Conservation (phyloP, 1,140 invertebrate species). For the Bradysia coprophila region DNA sequence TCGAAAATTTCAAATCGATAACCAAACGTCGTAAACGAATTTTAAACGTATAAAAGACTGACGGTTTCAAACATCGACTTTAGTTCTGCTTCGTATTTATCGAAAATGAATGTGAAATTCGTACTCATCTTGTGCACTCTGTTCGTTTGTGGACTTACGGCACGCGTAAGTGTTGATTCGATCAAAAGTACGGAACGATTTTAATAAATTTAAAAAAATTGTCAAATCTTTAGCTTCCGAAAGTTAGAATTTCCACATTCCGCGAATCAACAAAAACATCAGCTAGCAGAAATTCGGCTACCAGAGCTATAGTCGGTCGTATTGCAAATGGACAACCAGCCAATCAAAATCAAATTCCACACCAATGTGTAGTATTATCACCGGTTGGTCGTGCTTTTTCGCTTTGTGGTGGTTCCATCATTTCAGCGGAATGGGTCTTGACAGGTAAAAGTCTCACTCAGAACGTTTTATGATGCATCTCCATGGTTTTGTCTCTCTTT, state of each 20-base stretch:
- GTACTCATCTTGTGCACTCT: not conserved
- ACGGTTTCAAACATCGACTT: too few species aligned
- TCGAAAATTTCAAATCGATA: too few species aligned
- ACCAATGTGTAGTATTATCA: not conserved
- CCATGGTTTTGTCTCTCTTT: too few species aligned
- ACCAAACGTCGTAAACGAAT: too few species aligned
- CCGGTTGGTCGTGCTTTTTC: not conserved
- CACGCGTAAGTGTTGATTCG: not conserved
- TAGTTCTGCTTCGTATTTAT: too few species aligned
- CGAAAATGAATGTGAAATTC: too few species aligned
- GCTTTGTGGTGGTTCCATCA: not conserved
- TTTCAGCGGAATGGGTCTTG: not conserved
- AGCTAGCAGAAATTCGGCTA: not conserved
- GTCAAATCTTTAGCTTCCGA: not conserved
- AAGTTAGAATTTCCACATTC: not conserved
- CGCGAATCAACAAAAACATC: not conserved
- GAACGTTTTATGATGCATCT: too few species aligned
- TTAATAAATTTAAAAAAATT: not conserved
- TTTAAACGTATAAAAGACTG: too few species aligned
- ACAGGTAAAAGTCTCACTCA: too few species aligned
- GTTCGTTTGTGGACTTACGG: not conserved
- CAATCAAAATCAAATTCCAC: not conserved
- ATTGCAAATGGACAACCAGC: not conserved
- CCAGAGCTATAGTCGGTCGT: too few species aligned
- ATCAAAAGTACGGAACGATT: not conserved